phyloP scores from a whole-genome alignment of 1,140 invertebrate species.

The Heliothis subflexa region DNA sequence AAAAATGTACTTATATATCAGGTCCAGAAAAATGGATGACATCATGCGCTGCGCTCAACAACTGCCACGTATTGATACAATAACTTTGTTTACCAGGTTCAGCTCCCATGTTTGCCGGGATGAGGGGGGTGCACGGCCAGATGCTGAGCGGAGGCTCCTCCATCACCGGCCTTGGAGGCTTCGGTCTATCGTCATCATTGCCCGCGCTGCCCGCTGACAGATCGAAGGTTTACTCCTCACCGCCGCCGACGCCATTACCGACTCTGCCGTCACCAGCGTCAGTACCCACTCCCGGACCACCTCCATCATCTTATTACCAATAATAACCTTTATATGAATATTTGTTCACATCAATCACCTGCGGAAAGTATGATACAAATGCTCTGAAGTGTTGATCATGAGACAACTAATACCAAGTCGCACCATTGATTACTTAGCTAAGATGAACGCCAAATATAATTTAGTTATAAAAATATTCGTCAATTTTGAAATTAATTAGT shows the following conservation, averaged over 20 bases:
- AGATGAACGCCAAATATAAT: too few relatives aligned
- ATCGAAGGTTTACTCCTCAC: conserved; percentile 62
- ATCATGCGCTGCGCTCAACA: not conserved
- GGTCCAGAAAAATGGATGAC: not conserved
- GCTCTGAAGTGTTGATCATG: too few relatives aligned
- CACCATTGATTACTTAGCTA: too few relatives aligned
- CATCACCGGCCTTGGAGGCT: conserved; percentile 68
- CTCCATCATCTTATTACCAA: conserved; percentile 66
- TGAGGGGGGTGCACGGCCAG: conserved; percentile 76
- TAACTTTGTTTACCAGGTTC: conserved; percentile 59
- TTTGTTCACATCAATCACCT: too few relatives aligned
- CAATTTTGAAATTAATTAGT: too few relatives aligned
- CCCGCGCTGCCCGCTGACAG: conserved; percentile 67
- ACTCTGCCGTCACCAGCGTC: conserved; percentile 58
- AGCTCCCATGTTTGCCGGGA: conserved; percentile 73
- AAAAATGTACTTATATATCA: not conserved
- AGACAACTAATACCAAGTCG: too few relatives aligned
- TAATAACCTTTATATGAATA: not conserved
- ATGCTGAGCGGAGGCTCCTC: conserved; percentile 71
- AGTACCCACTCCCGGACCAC: conserved; percentile 55
- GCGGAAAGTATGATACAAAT: too few relatives aligned
- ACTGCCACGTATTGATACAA: not conserved
- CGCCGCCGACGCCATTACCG: conserved; percentile 69
- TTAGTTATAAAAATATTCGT: too few relatives aligned
- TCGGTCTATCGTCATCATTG: conserved; percentile 65